phyloP scores from a whole-genome alignment of 2,888 invertebrate species.

The Imbricaverruca yamaguchii region DNA sequence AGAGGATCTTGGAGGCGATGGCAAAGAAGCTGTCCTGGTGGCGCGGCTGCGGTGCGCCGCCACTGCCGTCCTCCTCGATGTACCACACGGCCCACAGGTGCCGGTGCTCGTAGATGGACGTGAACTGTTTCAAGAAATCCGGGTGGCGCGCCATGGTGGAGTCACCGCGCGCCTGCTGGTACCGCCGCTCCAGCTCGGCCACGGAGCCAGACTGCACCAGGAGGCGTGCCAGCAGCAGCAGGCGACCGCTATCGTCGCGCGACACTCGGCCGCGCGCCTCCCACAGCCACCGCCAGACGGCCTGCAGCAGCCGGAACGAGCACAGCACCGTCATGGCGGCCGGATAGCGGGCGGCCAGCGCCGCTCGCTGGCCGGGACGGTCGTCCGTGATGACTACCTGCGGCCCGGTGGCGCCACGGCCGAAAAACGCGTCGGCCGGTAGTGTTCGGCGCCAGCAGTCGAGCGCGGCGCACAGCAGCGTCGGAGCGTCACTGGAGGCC shows the following conservation, averaged over 20 bases:
- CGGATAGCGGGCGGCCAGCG: neutral
- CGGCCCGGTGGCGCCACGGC: neutral
- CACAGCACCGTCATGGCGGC: neutral
- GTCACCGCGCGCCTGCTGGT: neutral
- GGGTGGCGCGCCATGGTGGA: neutral
- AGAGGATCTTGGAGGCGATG: neutral
- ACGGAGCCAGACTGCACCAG: neutral
- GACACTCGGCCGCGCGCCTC: neutral
- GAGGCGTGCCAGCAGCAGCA: slow-evolving; percentile 1
- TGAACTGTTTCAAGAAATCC: neutral
- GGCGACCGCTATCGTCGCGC: neutral
- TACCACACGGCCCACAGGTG: slow-evolving; percentile 17
- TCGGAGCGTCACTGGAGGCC: neutral
- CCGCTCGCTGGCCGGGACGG: neutral
- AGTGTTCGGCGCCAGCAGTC: neutral
- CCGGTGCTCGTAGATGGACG: slow-evolving; percentile 6
- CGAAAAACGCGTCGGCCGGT: neutral
- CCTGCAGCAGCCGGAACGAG: slow-evolving; percentile 6
- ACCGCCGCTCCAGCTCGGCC: neutral
- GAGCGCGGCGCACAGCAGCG: neutral
- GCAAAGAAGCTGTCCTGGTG: neutral
- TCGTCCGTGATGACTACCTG: slow-evolving; percentile 11
- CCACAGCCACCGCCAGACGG: slow-evolving; percentile 18
- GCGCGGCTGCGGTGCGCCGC: neutral
- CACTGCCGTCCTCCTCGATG: neutral